Conservation (phyloP, 2,113 vertebrate species). For the Ceyx melanurus region DNA sequence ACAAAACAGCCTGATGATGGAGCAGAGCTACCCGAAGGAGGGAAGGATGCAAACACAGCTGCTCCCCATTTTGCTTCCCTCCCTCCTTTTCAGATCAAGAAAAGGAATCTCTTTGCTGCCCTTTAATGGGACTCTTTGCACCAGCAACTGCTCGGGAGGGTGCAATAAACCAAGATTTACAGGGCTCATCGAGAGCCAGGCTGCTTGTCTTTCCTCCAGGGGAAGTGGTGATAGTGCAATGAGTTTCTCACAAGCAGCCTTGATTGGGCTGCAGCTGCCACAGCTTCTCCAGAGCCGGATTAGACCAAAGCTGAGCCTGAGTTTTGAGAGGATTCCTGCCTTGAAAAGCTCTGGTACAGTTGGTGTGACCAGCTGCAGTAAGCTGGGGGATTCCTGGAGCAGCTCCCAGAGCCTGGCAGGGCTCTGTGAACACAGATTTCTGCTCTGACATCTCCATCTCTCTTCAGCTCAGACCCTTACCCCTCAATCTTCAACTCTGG, state of each 20-base stretch:
- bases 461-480: too few relatives aligned
- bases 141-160: too few relatives aligned
- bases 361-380: neutral
- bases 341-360: neutral
- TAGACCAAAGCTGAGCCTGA: neutral
- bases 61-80: neutral
- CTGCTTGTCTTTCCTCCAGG: neutral
- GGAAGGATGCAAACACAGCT: neutral
- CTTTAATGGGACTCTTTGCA: neutral
- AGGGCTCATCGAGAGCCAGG: too few relatives aligned
- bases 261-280: neutral
- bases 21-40: neutral
- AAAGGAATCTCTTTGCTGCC: neutral
- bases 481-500: too few relatives aligned
- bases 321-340: neutral
- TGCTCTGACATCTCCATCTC: too few relatives aligned
- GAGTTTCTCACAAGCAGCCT: neutral
- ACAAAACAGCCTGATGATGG: neutral
- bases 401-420: neutral
- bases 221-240: neutral
- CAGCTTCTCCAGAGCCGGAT: neutral
- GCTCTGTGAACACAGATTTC: neutral
- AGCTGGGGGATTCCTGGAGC: neutral
- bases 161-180: too few relatives aligned
- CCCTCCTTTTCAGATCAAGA: neutral